A percentile compares a stretch with the other conserved stretches of the same genome.
Conservation (phyloP, 2,797 vertebrate genomes). For the Cyclura pinguis region DNA sequence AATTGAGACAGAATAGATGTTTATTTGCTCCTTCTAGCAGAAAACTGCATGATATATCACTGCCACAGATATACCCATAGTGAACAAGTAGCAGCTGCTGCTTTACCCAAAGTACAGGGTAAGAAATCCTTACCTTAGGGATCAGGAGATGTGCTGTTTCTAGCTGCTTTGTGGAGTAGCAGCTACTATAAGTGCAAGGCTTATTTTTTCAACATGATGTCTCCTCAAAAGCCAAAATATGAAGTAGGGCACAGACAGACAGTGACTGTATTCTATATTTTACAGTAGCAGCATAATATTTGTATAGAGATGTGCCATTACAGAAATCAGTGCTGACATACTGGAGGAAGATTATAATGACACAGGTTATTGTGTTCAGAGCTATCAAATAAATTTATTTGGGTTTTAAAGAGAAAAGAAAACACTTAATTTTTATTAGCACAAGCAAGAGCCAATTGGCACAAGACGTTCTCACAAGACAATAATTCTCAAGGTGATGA, state of each 20-base stretch:
- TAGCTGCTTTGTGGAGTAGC: neutral
- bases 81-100: neutral
- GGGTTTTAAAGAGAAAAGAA: slow-evolving; percentile 5
- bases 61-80: neutral
- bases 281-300: neutral
- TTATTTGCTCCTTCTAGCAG: neutral
- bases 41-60: neutral
- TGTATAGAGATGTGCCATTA: neutral
- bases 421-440: neutral
- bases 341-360: neutral
- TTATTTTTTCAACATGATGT: neutral
- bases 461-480: neutral
- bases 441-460: slow-evolving; percentile 7
- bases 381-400: neutral
- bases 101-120: neutral
- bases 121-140: neutral
- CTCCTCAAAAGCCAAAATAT: neutral
- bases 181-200: neutral
- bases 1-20: neutral
- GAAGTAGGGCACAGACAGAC: neutral
- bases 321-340: neutral
- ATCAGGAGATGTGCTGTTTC: neutral
- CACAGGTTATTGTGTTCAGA: neutral
- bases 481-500: slow-evolving; percentile 34
- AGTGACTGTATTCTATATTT: neutral